These are phyloP conservation scores for Koerneria pararmatus DNA, from an alignment of 2,888 invertebrate species.

Conservation along the genomic window DNA sequence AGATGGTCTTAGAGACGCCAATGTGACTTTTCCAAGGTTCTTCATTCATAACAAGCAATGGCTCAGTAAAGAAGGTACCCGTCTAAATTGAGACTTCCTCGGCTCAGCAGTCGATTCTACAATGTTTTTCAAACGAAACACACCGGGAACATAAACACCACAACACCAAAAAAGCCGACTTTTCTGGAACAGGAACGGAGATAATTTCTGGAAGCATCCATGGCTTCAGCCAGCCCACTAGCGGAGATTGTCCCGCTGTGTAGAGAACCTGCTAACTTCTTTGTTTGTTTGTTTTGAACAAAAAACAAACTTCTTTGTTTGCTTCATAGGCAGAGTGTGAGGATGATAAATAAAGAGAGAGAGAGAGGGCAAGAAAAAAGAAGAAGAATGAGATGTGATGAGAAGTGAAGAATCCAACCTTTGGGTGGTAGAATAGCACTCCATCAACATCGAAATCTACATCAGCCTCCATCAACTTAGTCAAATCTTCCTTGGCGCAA, in stretches of 20 bases:
- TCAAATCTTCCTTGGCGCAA: not conserved
- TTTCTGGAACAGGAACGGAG: slow-evolving; percentile 30
- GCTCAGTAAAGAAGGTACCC: too few relatives aligned
- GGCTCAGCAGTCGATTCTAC: not conserved
- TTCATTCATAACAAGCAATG: too few relatives aligned
- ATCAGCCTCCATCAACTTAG: slow-evolving; percentile 14
- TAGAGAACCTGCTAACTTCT: slow-evolving; percentile 66
- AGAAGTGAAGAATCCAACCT: slow-evolving; percentile 64
- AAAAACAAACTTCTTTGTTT: too few relatives aligned
- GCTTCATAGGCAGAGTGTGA: too few relatives aligned
- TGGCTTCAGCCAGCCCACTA: slow-evolving; percentile 83
- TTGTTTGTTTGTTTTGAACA: not conserved
- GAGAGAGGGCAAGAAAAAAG: too few relatives aligned
- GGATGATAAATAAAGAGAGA: not conserved
- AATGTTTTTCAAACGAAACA: slow-evolving; percentile 21
- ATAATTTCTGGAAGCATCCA: slow-evolving; percentile 58
- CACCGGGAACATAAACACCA: too few relatives aligned
- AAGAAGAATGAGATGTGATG: slow-evolving; percentile 8
- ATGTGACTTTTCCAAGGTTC: too few relatives aligned
- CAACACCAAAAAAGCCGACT: slow-evolving; percentile 1
- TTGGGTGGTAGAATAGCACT: slow-evolving; percentile 82
- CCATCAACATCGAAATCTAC: slow-evolving; percentile 71
- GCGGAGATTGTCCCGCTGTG: slow-evolving; percentile 74
- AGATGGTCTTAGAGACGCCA: too few relatives aligned
- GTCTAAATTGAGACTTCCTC: too few relatives aligned